phyloP scores from a whole-genome alignment of 2,797 vertebrate genomes.

The Rhabdophis nuchalis region DNA sequence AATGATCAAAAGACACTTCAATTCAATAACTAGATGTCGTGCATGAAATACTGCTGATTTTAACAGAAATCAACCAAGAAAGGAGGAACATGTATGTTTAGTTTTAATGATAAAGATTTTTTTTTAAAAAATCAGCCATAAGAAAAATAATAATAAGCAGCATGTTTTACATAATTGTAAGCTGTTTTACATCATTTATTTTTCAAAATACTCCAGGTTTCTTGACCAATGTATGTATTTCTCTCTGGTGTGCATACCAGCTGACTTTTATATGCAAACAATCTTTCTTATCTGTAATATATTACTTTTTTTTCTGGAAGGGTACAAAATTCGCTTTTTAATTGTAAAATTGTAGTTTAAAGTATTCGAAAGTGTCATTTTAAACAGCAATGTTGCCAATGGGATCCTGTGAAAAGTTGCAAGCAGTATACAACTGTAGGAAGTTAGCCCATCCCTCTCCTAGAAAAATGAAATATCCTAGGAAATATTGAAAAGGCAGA shows the following conservation, averaged over 20 bases:
- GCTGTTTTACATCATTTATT: slow-evolving; percentile 4
- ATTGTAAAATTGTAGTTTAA: neutral
- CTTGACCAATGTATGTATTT: slow-evolving; percentile 9
- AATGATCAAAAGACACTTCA: slow-evolving; percentile 1
- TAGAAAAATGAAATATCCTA: too few species aligned
- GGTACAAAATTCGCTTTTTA: neutral
- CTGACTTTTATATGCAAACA: neutral
- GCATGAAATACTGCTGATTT: neutral
- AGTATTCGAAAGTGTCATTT: neutral
- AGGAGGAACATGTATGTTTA: neutral
- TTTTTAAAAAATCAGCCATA: neutral
- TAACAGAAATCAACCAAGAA: slow-evolving; percentile 9
- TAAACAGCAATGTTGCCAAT: neutral
- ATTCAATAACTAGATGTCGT: neutral
- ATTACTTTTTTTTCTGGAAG: neutral
- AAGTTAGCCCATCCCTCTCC: too few species aligned
- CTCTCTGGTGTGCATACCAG: neutral
- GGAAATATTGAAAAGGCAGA: too few species aligned
- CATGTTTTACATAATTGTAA: neutral
- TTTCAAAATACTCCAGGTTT: neutral
- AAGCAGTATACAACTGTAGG: neutral
- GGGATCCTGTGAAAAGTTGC: neutral
- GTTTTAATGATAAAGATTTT: slow-evolving; percentile 2
- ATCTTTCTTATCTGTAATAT: neutral
- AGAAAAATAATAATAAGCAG: neutral